Evolutionary conservation across 1,140 invertebrate species (phyloP).

Genomic region (Heliconius congener): DNA sequence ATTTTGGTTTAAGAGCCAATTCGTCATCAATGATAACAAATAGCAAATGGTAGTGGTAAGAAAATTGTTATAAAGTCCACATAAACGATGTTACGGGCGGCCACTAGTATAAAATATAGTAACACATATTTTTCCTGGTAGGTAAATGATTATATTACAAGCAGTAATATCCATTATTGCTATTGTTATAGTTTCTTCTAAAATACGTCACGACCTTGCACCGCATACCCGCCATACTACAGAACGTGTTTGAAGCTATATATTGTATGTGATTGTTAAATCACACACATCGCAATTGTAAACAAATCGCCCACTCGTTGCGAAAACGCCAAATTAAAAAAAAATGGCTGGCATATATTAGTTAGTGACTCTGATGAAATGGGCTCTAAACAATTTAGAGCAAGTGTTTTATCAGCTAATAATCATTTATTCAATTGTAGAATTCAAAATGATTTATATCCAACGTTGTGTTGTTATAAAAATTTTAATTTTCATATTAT

Average conservation of each 20-base stretch:
- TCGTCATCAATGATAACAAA: too few species aligned
- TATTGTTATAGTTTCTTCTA: conserved; percentile 45
- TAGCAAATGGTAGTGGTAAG: too few species aligned
- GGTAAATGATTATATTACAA: conserved; percentile 23
- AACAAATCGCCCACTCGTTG: conserved; percentile 63
- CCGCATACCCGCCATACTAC: conserved; percentile 44
- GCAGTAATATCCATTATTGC: conserved; percentile 27
- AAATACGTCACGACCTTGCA: conserved; percentile 57
- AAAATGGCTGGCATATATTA: conserved; percentile 23
- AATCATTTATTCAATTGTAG: conserved; percentile 29
- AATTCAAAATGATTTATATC: not conserved
- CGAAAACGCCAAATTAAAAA: conserved; percentile 53
- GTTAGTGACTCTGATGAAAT: conserved; percentile 28
- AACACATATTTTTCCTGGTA: conserved; percentile 5
- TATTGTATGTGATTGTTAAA: conserved; percentile 34
- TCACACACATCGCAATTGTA: conserved; percentile 60
- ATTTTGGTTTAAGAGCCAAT: too few species aligned
- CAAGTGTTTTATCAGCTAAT: conserved; percentile 34
- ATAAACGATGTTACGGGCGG: too few species aligned
- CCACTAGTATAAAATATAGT: not conserved
- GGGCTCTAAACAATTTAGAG: conserved; percentile 29
- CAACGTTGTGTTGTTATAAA: not conserved
- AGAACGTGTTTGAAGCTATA: conserved; percentile 45
- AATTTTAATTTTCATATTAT: too few species aligned
- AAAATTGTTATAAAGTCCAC: too few species aligned